phyloP scores from a whole-genome alignment of 2,797 vertebrate species.

The Gymnothorax reevesii region DNA sequence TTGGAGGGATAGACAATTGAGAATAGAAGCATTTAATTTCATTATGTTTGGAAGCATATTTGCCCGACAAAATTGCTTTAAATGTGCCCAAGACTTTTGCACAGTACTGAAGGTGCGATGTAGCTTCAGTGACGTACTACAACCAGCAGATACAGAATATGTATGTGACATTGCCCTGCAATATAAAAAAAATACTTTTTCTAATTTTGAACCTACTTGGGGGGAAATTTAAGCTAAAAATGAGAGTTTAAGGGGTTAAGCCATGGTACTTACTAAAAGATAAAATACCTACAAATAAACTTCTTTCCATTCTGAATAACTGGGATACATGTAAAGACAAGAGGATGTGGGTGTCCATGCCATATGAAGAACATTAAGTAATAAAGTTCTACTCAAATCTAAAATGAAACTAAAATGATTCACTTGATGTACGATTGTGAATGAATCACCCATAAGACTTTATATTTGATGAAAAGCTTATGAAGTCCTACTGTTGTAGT shows the following conservation, averaged over 20 bases:
- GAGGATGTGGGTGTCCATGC: not conserved
- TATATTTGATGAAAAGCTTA: not conserved
- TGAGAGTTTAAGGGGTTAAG: not conserved
- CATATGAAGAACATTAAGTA: not conserved
- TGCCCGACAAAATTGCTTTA: no score
- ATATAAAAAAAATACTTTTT: no score
- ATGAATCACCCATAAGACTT: not conserved
- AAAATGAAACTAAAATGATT: not conserved
- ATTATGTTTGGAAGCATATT: no score
- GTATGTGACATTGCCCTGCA: no score
- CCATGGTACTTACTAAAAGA: not conserved
- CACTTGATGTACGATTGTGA: not conserved
- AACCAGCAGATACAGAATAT: no score
- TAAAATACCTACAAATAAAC: not conserved
- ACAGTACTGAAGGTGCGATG: no score
- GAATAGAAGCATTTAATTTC: no score
- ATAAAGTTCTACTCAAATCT: not conserved
- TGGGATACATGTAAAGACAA: not conserved
- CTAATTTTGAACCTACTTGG: no score
- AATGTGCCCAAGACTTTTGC: no score
- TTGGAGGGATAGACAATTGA: no score
- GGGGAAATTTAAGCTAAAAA: no score
- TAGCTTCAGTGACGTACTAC: no score
- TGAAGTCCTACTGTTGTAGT: not conserved
- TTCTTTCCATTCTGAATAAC: constrained; percentile 24